Evolutionary conservation across 2,888 invertebrate genomes (phyloP).

Genomic region (Artemia sinica): DNA sequence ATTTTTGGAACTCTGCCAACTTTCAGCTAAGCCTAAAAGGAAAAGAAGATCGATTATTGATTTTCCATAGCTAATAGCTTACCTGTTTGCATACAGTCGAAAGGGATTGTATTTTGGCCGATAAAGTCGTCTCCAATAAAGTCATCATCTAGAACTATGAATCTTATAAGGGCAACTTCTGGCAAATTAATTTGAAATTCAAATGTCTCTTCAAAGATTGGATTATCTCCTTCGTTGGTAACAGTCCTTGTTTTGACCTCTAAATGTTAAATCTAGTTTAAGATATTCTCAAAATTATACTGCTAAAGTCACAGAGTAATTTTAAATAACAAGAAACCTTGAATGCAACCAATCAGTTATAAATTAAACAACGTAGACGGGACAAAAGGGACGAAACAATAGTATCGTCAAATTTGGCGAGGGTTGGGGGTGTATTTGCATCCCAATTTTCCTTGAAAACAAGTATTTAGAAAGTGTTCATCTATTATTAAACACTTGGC

Average conservation of each 20-base stretch:
- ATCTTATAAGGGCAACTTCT: constrained; percentile 40
- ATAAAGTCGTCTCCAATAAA: constrained; percentile 42
- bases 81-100: constrained; percentile 41
- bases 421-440: too few relatives aligned
- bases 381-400: too few relatives aligned
- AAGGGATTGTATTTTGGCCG: constrained; percentile 42
- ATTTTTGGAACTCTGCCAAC: background rate
- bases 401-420: too few relatives aligned
- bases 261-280: constrained; percentile 17
- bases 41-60: too few relatives aligned
- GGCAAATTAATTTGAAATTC: constrained; percentile 41
- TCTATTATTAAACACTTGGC: too few relatives aligned
- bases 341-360: too few relatives aligned
- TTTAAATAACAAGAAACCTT: too few relatives aligned
- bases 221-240: constrained; percentile 40
- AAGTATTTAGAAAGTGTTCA: too few relatives aligned
- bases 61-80: constrained; percentile 17
- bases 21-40: background rate
- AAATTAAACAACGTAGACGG: too few relatives aligned
- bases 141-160: constrained; percentile 41
- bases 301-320: too few relatives aligned
- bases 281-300: too few relatives aligned
- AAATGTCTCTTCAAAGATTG: constrained; percentile 43
- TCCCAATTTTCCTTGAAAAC: too few relatives aligned
- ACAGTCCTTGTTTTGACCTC: constrained; percentile 41